Evolutionary conservation across 2,888 invertebrate species (phyloP).

Genomic region (Idaea straminata): DNA sequence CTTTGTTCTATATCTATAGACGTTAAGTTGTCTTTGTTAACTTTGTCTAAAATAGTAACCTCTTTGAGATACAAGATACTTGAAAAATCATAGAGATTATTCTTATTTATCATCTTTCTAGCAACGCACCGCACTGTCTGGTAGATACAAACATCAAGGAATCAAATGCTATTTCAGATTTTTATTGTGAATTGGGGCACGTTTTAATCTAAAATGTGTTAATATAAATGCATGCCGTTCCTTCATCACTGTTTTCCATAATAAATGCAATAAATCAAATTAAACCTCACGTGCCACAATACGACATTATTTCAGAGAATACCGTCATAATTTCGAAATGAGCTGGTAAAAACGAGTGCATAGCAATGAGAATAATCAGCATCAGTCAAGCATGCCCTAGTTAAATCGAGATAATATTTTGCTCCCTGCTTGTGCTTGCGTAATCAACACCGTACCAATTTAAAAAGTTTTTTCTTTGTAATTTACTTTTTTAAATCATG

Average conservation of each 20-base stretch:
- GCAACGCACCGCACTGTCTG: too few species aligned
- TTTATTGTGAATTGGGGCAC: too few species aligned
- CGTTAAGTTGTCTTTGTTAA: conserved; percentile 4
- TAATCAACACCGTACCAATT: conserved; percentile 21
- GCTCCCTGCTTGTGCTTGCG: conserved; percentile 15
- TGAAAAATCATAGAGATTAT: background rate
- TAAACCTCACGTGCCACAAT: background rate
- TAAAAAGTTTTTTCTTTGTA: conserved; percentile 2
- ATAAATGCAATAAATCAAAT: background rate
- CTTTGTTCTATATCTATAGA: conserved; percentile 18
- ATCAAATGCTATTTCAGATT: too few species aligned
- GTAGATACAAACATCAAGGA: too few species aligned
- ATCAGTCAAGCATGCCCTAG: conserved; percentile 32
- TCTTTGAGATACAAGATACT: background rate
- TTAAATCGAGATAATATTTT: conserved; percentile 22
- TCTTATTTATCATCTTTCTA: too few species aligned
- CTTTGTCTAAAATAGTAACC: background rate
- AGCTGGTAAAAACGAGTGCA: conserved; percentile 27
- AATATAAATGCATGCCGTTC: background rate
- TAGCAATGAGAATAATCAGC: conserved; percentile 37
- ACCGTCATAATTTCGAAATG: conserved; percentile 15
- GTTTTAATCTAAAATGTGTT: too few species aligned
- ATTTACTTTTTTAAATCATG: background rate
- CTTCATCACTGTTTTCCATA: background rate
- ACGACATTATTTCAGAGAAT: conserved; percentile 3